Conservation (phyloP, 2,797 vertebrate genomes). For the Semaprochilodus insignis region DNA sequence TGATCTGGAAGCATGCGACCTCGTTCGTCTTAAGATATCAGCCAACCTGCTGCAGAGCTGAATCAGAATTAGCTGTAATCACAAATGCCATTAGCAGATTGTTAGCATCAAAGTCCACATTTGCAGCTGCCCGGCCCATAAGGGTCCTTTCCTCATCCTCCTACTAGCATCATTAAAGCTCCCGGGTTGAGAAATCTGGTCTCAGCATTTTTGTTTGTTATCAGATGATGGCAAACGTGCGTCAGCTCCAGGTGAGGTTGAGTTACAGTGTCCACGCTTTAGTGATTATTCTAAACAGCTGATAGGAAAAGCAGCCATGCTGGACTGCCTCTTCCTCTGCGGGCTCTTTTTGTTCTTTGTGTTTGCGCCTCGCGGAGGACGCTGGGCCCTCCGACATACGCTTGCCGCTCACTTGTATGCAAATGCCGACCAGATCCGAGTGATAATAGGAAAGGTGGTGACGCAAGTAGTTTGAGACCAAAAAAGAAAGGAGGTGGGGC, state of each 20-base stretch:
- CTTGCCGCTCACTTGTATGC: not conserved
- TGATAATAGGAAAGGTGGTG: conserved; percentile 1
- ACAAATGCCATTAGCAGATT: not conserved
- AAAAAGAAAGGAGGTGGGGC: not conserved
- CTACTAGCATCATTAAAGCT: not conserved
- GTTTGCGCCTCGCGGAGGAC: not conserved
- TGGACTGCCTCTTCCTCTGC: not conserved
- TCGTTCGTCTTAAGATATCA: not conserved
- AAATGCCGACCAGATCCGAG: not conserved
- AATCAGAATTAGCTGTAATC: not conserved
- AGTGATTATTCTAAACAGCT: conserved; percentile 29
- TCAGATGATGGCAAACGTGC: conserved; percentile 36
- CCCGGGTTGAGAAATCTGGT: not conserved
- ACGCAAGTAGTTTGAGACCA: conserved; percentile 15
- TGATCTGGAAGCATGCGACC: not conserved
- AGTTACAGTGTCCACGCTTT: not conserved
- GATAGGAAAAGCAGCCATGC: conserved; percentile 35
- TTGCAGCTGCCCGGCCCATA: not conserved
- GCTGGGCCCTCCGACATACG: not conserved
- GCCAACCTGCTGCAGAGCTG: not conserved
- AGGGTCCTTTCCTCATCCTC: not conserved
- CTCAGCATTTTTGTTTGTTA: conserved; percentile 40
- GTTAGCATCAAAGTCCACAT: not conserved
- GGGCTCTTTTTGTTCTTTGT: conserved; percentile 21
- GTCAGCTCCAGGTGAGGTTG: conserved; percentile 18